Evolutionary conservation across 2,797 vertebrate species (phyloP).

Genomic region (Thripadectes ignobilis): DNA sequence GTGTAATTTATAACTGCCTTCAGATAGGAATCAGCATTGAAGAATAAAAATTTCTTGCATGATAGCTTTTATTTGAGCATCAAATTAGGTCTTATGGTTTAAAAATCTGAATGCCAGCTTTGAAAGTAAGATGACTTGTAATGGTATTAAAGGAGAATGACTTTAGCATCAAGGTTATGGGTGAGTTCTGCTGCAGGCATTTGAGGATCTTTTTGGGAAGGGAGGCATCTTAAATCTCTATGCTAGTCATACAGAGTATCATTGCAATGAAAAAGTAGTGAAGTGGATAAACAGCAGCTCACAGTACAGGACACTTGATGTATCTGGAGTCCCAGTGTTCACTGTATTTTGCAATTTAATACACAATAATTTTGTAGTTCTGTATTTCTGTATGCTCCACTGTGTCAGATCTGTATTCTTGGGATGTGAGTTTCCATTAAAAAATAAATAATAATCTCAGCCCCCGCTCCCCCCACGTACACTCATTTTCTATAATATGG

Average conservation of each 20-base stretch:
- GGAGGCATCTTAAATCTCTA: constrained; percentile 53
- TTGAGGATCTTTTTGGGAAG: constrained; percentile 15
- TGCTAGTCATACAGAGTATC: constrained; percentile 43
- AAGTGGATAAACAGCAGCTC: constrained; percentile 35
- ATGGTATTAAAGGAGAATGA: constrained; percentile 43
- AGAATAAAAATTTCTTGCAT: not conserved
- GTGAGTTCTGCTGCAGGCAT: constrained; percentile 30
- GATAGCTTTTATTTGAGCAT: constrained; percentile 7
- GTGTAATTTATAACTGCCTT: constrained; percentile 29
- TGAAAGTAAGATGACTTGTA: constrained; percentile 41
- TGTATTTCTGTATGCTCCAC: constrained; percentile 54
- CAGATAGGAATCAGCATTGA: not conserved
- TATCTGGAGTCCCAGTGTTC: constrained; percentile 36
- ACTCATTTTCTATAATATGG: constrained; percentile 85
- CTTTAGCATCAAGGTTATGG: constrained; percentile 27
- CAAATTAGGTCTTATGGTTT: not conserved
- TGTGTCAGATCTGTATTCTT: constrained; percentile 75
- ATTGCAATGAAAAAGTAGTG: constrained; percentile 41
- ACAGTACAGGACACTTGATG: not conserved
- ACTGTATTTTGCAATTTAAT: constrained; percentile 62
- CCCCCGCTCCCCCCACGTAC: constrained; percentile 50
- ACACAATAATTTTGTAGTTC: constrained; percentile 52
- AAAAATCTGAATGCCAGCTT: constrained; percentile 24
- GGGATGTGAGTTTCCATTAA: constrained; percentile 73
- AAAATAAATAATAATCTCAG: constrained; percentile 79